Base-by-base conservation (phyloP, 1,140 invertebrate genomes). In the Agrilus planipennis region DNA sequence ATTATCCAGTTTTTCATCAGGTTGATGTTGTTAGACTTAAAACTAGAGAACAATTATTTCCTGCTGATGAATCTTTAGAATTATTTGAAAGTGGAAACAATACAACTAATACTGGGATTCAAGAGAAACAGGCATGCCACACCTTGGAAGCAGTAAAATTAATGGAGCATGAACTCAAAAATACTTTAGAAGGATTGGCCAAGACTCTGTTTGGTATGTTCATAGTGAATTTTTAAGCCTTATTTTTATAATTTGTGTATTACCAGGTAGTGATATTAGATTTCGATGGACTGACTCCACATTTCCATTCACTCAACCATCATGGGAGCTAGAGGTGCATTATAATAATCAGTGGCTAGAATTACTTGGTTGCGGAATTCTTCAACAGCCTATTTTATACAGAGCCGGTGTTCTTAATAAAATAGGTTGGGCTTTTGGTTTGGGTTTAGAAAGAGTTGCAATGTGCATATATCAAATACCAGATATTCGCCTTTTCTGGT, bases 251-350 rank as follows among this genome's bases (percentile, higher is more conserved):
- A n/a, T n/a, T n/a, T n/a, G n/a, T n/a, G n/a, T n/a, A n/a, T n/a
- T n/a, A n/a, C n/a, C n/a, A n/a, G n/a, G n/a, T 5, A 63, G 81
- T 61, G 74, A 86, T 76, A 69, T 75, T 23, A 61, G 77, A 51
- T 70, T 71, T 44, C 63, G 72, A 35, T 84, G 88, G 89, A 76
- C 92, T 5, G 79, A 91, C 41, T 77, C 86, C 4, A 91, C 91
- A 62, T 99, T 99, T 56, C 96, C 96, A 1, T 99, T 99, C 52
- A 99, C 96, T 1, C 91, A 98, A 70, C 96, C 96, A 1, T 98
- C 94, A 0, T 99, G 88, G 86, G 96, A 99, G 62, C 57, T 99
- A 25, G 95, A 99, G 70, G 78, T 99, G 11, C 79, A 76, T 41
- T 79, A 81, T 53, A 75, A 90, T 49, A 79, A 76, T 46, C 68